Base-by-base conservation (phyloP, 2,113 vertebrate species). In the Gnathonemus echidnorhynchus region DNA sequence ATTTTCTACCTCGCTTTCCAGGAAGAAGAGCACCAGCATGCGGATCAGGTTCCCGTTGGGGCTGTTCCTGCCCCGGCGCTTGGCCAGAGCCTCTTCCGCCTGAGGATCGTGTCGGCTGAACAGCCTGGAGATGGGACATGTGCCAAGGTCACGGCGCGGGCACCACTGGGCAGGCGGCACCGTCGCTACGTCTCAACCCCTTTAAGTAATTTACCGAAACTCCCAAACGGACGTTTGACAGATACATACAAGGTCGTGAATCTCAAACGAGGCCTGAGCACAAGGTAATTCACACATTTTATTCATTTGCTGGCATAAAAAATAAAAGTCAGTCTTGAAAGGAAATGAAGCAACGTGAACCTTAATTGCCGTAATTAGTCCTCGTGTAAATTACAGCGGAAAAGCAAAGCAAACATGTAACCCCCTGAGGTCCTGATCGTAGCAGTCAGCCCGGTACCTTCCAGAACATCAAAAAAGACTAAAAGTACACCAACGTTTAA, bases 11-110 rank as follows among this genome's bases (percentile, higher is more conserved):
- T 99, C 98, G 91, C 98, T 99, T 96, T 99, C 98, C 94, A 99
- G 97, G 94, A 99, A 99, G 95, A 99, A 99, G 92, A 99, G 98
- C 94, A 99, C 98, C 92, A 99, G 96, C 98, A 99, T 99, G 92
- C 98, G 97, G 94, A 99, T 97, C 91, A 99, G 98, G 90, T 99
- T 99, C 80, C 98, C 98, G 89, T 99, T 99, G 80, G 98, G 97
- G 94, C 98, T 99, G 94, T 98, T 99, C 90, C 98, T 95, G 77
- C 98, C 98, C 88, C 98, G 96, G 89, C 98, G 97, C 93, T 99
- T 99, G 86, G 98, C 98, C 94, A 99, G 95, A 62, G 98, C 98
- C 93, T 99, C 98, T 93, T 99, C 98, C 83, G 98, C 98, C 95
- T 97, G 98, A 11, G 98, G 98, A 91, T 99, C 98, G 49, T 99